phyloP scores from a whole-genome alignment of 2,113 vertebrate genomes.

The Rhinolophus sinicus region DNA sequence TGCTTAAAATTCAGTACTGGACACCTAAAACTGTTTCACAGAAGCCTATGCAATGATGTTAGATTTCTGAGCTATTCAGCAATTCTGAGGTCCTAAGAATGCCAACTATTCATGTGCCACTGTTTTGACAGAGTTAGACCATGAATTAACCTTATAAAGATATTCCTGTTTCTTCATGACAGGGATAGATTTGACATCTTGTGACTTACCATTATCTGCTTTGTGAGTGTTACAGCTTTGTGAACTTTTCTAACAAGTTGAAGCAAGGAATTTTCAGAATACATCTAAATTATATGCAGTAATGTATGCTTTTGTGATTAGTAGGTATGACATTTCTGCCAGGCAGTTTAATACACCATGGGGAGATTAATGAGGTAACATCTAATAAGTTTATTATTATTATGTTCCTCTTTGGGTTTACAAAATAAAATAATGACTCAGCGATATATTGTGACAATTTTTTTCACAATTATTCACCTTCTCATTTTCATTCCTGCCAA shows the following conservation, averaged over 20 bases:
- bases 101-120: constrained; percentile 27
- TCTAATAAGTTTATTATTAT: constrained; percentile 17
- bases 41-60: background rate
- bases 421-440: background rate
- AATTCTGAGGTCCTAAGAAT: constrained; percentile 53
- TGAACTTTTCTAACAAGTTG: constrained; percentile 63
- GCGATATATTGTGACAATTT: background rate
- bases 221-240: constrained; percentile 40
- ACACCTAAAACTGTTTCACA: background rate
- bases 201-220: constrained; percentile 60
- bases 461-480: background rate
- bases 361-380: constrained; percentile 41
- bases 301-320: constrained; percentile 48
- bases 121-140: constrained; percentile 74
- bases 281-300: constrained; percentile 37
- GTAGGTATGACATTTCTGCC: background rate
- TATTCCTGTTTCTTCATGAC: constrained; percentile 65
- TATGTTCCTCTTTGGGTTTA: background rate
- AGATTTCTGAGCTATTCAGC: constrained; percentile 70
- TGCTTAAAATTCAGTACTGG: constrained; percentile 63
- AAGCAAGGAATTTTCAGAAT: constrained; percentile 48
- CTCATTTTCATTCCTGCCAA: background rate
- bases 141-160: constrained; percentile 76
- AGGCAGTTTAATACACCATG: background rate
- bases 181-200: constrained; percentile 64